phyloP scores from a whole-genome alignment of 1,140 invertebrate genomes.

The Drosophila lowei region DNA sequence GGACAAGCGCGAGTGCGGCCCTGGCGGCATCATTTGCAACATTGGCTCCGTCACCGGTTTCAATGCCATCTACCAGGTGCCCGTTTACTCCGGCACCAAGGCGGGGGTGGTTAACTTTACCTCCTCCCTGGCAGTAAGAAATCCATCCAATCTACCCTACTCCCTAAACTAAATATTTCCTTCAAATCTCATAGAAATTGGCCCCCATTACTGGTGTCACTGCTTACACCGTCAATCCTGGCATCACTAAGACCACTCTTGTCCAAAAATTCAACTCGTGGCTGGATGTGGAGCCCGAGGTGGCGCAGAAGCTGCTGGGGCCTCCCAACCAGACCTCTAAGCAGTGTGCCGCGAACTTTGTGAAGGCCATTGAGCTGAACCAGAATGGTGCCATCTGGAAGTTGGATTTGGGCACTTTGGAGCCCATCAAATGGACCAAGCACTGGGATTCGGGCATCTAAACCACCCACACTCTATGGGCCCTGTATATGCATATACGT shows the following conservation, averaged over 20 bases:
- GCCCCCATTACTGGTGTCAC: slow-evolving; percentile 61
- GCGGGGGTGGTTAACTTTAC: slow-evolving; percentile 84
- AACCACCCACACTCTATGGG: neutral
- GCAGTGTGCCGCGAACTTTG: slow-evolving; percentile 65
- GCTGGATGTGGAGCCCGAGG: slow-evolving; percentile 68
- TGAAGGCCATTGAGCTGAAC: slow-evolving; percentile 73
- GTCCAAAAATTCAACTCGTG: slow-evolving; percentile 74
- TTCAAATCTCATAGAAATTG: slow-evolving; percentile 38
- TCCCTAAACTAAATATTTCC: neutral
- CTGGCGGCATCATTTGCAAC: slow-evolving; percentile 87
- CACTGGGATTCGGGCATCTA: slow-evolving; percentile 74
- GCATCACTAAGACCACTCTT: slow-evolving; percentile 62
- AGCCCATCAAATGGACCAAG: slow-evolving; percentile 58
- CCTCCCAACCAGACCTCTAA: slow-evolving; percentile 59
- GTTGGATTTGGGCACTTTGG: slow-evolving; percentile 59
- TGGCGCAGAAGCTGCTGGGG: slow-evolving; percentile 51
- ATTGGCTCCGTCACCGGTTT: slow-evolving; percentile 86
- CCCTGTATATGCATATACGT: no score
- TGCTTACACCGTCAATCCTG: slow-evolving; percentile 69
- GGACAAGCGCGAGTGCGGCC: slow-evolving; percentile 85
- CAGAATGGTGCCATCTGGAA: slow-evolving; percentile 77
- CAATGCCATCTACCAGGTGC: slow-evolving; percentile 74
- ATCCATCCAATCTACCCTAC: neutral
- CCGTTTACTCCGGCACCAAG: slow-evolving; percentile 84
- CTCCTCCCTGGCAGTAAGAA: slow-evolving; percentile 71